A percentile compares a stretch with the other conserved stretches of the same genome.
Conservation (phyloP, 2,113 vertebrate species). For the Hylia prasina region DNA sequence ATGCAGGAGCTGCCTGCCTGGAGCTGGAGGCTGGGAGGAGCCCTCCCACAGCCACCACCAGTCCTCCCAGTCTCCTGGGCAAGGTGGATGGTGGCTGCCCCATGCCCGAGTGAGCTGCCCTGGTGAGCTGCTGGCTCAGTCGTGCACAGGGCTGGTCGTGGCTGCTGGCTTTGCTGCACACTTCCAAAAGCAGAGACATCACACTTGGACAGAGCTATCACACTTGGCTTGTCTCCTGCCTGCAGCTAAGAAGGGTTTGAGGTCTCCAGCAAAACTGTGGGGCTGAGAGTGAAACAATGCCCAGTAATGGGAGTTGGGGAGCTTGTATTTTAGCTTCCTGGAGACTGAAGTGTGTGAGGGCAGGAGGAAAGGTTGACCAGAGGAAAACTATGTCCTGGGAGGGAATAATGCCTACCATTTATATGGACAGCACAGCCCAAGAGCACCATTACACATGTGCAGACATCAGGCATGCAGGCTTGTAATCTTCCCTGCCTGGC, state of each 20-base stretch:
- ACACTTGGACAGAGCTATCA: too few species aligned
- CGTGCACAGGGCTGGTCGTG: rapidly evolving
- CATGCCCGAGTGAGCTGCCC: background rate
- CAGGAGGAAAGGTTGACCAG: background rate
- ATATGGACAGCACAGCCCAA: background rate
- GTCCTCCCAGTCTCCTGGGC: background rate
- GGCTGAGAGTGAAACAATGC: background rate
- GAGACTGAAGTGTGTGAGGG: background rate
- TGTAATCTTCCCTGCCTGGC: background rate
- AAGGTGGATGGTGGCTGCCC: background rate
- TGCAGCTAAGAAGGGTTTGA: background rate
- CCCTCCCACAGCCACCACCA: background rate
- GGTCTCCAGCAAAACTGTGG: background rate
- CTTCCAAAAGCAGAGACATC: too few species aligned
- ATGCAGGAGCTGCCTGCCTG: background rate
- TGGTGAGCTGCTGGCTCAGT: background rate
- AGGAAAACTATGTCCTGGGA: background rate
- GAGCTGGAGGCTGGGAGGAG: rapidly evolving
- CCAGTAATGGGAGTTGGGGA: background rate
- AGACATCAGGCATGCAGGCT: background rate
- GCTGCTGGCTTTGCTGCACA: rapidly evolving
- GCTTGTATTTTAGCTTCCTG: background rate
- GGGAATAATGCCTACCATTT: background rate
- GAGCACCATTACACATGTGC: background rate
- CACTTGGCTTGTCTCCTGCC: background rate